Evolutionary conservation across 1,140 invertebrate genomes (phyloP), one percentile per base, ranked within the genome.

Genomic region (Liolophura sinensis): DNA sequence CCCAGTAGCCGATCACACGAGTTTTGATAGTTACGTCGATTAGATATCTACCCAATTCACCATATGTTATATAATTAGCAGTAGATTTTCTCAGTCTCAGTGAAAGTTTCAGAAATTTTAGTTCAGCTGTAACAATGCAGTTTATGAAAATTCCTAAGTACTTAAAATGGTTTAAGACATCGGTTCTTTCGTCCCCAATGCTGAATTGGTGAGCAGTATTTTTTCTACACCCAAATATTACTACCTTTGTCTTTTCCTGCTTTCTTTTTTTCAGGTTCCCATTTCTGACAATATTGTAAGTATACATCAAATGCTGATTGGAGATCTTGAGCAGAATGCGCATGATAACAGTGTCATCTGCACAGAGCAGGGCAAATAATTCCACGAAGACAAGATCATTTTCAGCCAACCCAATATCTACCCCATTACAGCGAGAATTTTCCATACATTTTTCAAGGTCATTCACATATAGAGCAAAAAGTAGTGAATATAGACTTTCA

Each of bases 261-360:
- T 51, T 48, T 16, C 60, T 73, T 73, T 22, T 70, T 48, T 16
- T n/a, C 48, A 20, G 70, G 46, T 27, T 65, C 51, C 59, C 62
- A 70, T 60, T 47, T 67, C 52, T 65, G 47, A 56, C 65, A 65
- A 47, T 68, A 70, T 27, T 24, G 1, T 55, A 55, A 18, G 16
- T 65, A 27, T 51, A 16, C 24, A 18, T 67, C 40, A 22, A 73
- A 57, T 20, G 52, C 51, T 22, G 64, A 58, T 27, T 73, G 63
- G 46, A 70, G 52, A 12, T 57, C 65, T 52, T 5, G 18, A 25
- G 27, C 59, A n/a, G 50, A 46, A 1, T 62, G 18, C 50, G 7
- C n/a, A 72, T 58, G 0, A 69, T 52, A 46, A 72, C 64, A 27
- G 62, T 72, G 49, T 69, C 71, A 65, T 69, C 71, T 0, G 68